Evolutionary conservation across 1,140 invertebrate species (phyloP), one percentile per base, ranked within the genome.

Genomic region (Calephelis nemesis): DNA sequence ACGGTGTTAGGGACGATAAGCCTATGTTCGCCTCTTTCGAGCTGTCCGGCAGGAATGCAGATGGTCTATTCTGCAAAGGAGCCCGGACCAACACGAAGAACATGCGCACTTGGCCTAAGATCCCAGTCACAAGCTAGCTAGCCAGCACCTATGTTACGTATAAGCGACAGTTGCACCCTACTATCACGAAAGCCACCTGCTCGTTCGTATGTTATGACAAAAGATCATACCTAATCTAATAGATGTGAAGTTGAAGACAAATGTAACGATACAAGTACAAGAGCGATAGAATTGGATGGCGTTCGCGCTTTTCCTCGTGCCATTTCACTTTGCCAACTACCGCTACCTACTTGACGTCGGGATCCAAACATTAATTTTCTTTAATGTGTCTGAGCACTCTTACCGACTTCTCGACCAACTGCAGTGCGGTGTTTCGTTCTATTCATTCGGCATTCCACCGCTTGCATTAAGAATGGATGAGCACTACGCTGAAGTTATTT

Each of bases 311-410:
- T 84, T 83, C 85, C 87, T 82, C 83, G 76, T 83, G 68, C 83
- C 87, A 86, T 88, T 89, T 87, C 85, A 87, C 84, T 88, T 85
- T 86, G 85, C 83, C 84, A 89, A 85, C 81, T 84, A 85, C 78
- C 81, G 78, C 75, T 82, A 88, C 79, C 83, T 77, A 82, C 84
- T 90, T 88, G 87, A 89, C 81, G 85, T 80, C 75, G 82, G 84
- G 76, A 90, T 84, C 85, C 79, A 86, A 90, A 90, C 89, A 91
- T 91, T 90, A 90, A 91, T 91, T 90, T 90, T 89, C 86, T 89
- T 91, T 91, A 91, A 91, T 90, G 89, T 90, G 85, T 85, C 85
- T 88, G 85, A 91, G 81, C 80, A 88, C 85, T 91, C 84, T 88
- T 88, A 83, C 82, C 74, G 77, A 82, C 75, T 85, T 76, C 79